Conservation (phyloP, 1,140 invertebrate genomes). For the Nasonia giraulti region DNA sequence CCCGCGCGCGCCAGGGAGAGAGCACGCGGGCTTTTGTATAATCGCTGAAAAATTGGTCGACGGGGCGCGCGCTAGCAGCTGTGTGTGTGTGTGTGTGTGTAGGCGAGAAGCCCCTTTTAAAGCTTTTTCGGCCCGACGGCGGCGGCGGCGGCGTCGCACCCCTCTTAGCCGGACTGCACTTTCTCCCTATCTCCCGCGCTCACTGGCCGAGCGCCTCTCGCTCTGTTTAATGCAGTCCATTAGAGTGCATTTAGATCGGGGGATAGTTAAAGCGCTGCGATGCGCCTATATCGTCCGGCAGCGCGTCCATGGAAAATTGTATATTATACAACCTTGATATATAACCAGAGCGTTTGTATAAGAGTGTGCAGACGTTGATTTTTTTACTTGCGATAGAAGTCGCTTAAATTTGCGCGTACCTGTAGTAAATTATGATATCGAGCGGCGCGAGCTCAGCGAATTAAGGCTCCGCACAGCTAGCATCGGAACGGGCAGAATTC, state of each 20-base stretch:
- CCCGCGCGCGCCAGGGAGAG: background rate
- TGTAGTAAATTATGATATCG: background rate
- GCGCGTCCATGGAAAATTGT: constrained; percentile 67
- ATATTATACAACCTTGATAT: constrained; percentile 11
- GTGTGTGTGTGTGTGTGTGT: too few relatives aligned
- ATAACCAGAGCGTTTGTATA: too few relatives aligned
- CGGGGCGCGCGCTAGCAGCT: too few relatives aligned
- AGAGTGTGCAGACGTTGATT: too few relatives aligned
- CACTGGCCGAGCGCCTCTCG: constrained; percentile 12
- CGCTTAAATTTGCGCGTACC: background rate
- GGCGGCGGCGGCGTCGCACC: background rate
- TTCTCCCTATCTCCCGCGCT: background rate
- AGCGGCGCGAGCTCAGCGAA: background rate
- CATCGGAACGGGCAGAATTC: constrained; percentile 3
- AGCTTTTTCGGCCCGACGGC: constrained; percentile 25
- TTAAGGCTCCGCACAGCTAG: constrained; percentile 10
- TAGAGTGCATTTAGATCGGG: constrained; percentile 73
- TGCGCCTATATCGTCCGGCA: constrained; percentile 9
- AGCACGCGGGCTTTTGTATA: constrained; percentile 21
- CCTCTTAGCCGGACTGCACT: constrained; percentile 22
- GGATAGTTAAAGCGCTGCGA: constrained; percentile 65
- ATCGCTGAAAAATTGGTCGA: constrained; percentile 42
- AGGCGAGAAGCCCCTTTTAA: constrained; percentile 31
- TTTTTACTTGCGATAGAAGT: background rate
- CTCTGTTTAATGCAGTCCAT: constrained; percentile 65